Evolutionary conservation across 2,113 vertebrate species (phyloP), one percentile per base, ranked within the genome.

Genomic region (Tragelaphus strepsiceros): DNA sequence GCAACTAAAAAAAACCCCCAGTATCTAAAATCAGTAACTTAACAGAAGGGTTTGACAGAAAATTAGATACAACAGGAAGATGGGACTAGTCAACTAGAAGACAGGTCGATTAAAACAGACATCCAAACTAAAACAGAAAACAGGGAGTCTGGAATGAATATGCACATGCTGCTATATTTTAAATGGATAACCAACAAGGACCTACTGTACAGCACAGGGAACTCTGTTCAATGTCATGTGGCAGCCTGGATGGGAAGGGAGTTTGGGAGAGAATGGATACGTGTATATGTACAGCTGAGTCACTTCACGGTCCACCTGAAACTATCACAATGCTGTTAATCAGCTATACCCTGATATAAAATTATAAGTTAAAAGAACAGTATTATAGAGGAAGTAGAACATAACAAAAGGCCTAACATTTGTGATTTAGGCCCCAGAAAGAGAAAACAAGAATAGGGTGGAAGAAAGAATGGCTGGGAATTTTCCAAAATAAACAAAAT

Each of bases 401-500:
- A 58, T 10, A 43, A 78, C 54, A 39, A 74, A 77, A 32, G 8
- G 28, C 1, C 49, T 46, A 32, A 77, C 6, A 8, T 39, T 15
- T 61, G 14, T 35, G 21, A 85, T 17, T 35, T 7, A 16, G 64
- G 26, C 53, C n/a, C 35, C 26, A 94, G 51, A 62, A 2, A 85
- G 54, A 88, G 7, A 51, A 35, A 59, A 78, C 78, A 21, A 46
- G 19, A 77, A 35, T 32, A 64, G 59, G 24, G 30, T 16, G 13
- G 46, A 90, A 92, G 39, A 90, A 59, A 92, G 7, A 39, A 51
- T 46, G 21, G 54, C 71, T 15, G 7, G 77, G 24, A 51, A 83
- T 93, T 88, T 84, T 93, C 62, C 24, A 85, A 93, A 96, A 67
- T 39, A 91, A 92, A 90, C 21, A 74, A 84, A 96, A 93, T 1